Conservation (phyloP, 2,113 vertebrate species). For the Sciurus niger region DNA sequence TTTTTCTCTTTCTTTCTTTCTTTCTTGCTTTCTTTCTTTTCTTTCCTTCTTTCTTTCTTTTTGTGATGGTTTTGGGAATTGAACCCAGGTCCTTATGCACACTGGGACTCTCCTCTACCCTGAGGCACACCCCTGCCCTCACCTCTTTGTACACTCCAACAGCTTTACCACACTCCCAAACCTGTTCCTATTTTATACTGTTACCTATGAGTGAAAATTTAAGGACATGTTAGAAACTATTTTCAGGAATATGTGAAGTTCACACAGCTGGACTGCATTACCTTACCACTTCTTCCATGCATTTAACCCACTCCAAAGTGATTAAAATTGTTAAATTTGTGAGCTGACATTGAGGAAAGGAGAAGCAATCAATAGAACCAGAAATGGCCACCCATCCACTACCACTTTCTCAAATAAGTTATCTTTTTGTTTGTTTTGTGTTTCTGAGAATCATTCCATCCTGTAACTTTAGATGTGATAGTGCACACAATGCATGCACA, state of each 20-base stretch:
- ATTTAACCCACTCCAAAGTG: background rate
- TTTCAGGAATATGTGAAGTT: background rate
- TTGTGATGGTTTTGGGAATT: no score
- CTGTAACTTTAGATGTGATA: background rate
- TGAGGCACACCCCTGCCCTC: no score
- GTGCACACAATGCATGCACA: no score
- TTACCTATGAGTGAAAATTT: background rate
- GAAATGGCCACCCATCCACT: background rate
- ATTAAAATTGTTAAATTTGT: background rate
- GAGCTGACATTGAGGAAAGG: background rate
- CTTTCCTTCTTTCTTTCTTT: no score
- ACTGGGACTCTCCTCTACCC: no score
- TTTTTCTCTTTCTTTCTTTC: no score
- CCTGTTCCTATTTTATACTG: background rate
- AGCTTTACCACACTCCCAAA: accelerated
- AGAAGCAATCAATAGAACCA: background rate
- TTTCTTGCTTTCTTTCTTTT: no score
- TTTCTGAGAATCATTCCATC: background rate
- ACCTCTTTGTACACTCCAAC: background rate
- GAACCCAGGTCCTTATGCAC: no score
- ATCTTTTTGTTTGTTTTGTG: background rate
- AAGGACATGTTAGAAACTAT: background rate
- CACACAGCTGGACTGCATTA: background rate
- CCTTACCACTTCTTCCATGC: background rate
- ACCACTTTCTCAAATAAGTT: background rate